Conservation (phyloP, 1,140 invertebrate genomes). For the Anadara kagoshimensis region DNA sequence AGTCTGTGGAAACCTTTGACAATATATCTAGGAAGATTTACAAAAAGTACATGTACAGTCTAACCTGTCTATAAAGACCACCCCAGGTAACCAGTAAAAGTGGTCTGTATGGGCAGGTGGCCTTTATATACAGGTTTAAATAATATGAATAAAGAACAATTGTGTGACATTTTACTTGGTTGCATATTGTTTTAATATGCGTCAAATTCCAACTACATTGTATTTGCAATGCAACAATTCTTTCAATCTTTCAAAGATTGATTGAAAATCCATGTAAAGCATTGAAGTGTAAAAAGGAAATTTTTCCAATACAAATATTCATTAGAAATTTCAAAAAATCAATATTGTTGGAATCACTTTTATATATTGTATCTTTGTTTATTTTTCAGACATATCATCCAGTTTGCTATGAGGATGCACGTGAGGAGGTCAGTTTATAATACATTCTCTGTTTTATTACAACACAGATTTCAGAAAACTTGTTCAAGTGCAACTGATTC, state of each 20-base stretch:
- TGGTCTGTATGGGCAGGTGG: too few relatives aligned
- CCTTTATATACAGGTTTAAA: too few relatives aligned
- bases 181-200: neutral
- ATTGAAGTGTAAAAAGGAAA: neutral
- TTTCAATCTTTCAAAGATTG: neutral
- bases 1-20: too few relatives aligned
- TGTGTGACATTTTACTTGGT: neutral
- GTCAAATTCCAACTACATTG: neutral
- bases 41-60: too few relatives aligned
- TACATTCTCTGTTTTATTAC: too few relatives aligned
- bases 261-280: neutral
- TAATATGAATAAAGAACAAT: too few relatives aligned
- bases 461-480: too few relatives aligned
- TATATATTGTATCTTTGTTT: neutral
- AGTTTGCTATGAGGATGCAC: constrained; percentile 89
- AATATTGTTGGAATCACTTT: neutral
- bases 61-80: too few relatives aligned
- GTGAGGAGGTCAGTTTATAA: constrained; percentile 75
- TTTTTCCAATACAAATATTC: neutral
- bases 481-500: too few relatives aligned
- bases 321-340: neutral
- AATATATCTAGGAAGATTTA: too few relatives aligned
- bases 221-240: too few relatives aligned
- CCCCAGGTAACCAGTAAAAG: too few relatives aligned
- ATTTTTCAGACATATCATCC: constrained; percentile 86